Evolutionary conservation across 2,888 invertebrate species (phyloP).

Genomic region (Resseliella maxima): DNA sequence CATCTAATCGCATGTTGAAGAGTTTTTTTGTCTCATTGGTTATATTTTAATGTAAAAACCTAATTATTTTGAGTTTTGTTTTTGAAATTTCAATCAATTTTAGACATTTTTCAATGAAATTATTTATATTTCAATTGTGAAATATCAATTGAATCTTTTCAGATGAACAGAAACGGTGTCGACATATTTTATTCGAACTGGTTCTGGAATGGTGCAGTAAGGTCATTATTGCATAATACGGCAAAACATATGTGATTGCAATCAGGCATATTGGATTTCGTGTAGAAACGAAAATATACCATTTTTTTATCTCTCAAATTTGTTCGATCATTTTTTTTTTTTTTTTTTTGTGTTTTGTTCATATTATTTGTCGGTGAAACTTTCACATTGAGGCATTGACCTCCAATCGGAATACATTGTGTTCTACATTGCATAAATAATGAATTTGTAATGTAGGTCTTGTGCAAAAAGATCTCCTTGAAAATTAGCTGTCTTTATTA

Average conservation of each 20-base stretch:
- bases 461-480: background rate
- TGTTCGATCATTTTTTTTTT: too few species aligned
- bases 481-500: background rate
- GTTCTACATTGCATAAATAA: slow-evolving; percentile 49
- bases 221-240: background rate
- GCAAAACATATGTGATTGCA: background rate
- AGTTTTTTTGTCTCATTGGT: too few species aligned
- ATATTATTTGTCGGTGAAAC: background rate
- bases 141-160: background rate
- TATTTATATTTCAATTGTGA: background rate
- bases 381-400: slow-evolving; percentile 53
- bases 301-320: too few species aligned
- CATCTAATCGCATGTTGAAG: too few species aligned
- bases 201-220: slow-evolving; percentile 25
- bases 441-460: background rate
- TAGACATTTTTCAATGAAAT: too few species aligned
- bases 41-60: background rate
- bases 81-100: too few species aligned
- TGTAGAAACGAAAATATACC: background rate
- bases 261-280: background rate
- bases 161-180: background rate
- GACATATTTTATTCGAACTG: slow-evolving; percentile 1
- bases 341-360: too few species aligned
- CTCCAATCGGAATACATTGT: slow-evolving; percentile 6
- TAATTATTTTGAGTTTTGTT: too few species aligned